Evolutionary conservation across 2,113 vertebrate genomes (phyloP), one percentile per base, ranked within the genome.

Genomic region (Indicator maculatus): DNA sequence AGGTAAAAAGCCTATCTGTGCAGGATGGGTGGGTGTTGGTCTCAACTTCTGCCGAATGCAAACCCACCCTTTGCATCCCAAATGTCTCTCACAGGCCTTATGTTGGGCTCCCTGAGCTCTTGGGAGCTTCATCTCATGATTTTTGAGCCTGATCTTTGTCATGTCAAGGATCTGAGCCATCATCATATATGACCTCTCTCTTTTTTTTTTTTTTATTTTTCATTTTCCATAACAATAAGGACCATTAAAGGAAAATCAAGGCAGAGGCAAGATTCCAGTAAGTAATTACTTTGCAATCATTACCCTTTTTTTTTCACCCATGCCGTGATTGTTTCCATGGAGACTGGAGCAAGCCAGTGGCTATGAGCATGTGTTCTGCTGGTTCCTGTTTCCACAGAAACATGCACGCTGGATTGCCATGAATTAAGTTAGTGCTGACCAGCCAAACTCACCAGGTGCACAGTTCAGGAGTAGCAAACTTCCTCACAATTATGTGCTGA

Each of bases 321-420:
- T 86, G 85, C 85, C 89, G 58, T 13, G 41, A 56, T 13, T 78
- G 96, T 97, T 96, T 97, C 96, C 87, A 95, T 96, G 95, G 96
- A 93, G 91, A 97, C 85, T 1, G 5, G 27, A 96, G 38, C 69
- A 95, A 95, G 81, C 65, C 81, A 67, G 71, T 81, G 88, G 20
- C 73, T 86, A 74, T 0, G 4, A 65, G 36, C 20, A 0, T 81
- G 72, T 21, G 5, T 93, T 93, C 85, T 93, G 78, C 79, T 77
- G 76, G 78, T 85, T 86, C 69, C 55, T 33, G 92, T 97, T 97
- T 90, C 96, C 93, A 95, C 94, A 96, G 96, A 95, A 96, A 97
- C 93, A 44, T 18, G 18, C 45, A 47, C 20, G 16, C 26, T 70
- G 64, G 53, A 41, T 89, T 93, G 83, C 69, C 78, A 93, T 71